phyloP scores from a whole-genome alignment of 2,888 invertebrate genomes.

The Lepidocyrtoides sp. region DNA sequence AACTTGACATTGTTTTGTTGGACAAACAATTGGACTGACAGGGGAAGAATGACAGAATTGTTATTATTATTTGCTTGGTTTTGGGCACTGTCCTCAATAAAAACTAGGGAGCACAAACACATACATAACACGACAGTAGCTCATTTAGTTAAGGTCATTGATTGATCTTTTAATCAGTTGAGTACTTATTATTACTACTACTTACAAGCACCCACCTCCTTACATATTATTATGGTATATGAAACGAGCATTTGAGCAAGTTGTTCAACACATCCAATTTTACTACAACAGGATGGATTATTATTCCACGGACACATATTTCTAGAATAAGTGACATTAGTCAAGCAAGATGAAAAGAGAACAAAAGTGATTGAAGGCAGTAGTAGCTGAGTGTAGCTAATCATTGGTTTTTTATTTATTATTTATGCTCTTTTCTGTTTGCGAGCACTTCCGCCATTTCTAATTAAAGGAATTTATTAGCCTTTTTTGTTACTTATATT shows the following conservation, averaged over 20 bases:
- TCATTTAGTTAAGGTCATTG: conserved; percentile 19
- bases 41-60: not conserved
- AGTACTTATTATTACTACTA: too few relatives aligned
- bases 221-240: not conserved
- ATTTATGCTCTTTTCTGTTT: conserved; percentile 37
- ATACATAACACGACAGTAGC: not conserved
- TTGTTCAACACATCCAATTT: not conserved
- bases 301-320: conserved; percentile 14
- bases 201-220: too few relatives aligned
- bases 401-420: conserved; percentile 20
- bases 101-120: not conserved
- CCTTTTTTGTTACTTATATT: not conserved
- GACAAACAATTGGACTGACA: conserved; percentile 8
- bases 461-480: conserved; percentile 69
- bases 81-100: conserved; percentile 50
- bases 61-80: not conserved
- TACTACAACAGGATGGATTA: not conserved
- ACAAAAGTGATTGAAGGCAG: conserved; percentile 15
- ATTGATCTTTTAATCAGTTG: conserved; percentile 19
- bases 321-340: not conserved
- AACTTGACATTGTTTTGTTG: conserved; percentile 37
- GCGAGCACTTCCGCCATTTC: conserved; percentile 47
- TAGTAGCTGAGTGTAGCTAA: conserved; percentile 28
- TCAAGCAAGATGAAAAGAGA: conserved; percentile 17
- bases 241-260: too few relatives aligned